Evolutionary conservation across 23 tunicate genomes (phyloP).

Genomic region (Styela clava): DNA sequence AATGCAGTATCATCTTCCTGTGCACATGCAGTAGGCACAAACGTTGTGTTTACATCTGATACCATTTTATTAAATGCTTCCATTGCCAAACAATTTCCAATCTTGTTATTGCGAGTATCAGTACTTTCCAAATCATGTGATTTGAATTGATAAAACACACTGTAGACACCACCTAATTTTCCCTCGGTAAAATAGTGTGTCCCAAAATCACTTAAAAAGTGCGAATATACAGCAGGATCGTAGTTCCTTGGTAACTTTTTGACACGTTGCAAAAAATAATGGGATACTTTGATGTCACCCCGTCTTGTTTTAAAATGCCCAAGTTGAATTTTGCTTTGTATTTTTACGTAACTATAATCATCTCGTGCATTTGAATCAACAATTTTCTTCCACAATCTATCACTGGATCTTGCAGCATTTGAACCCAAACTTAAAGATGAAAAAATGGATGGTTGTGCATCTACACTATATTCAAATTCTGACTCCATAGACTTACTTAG

Average conservation of each 20-base stretch:
- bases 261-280: slow-evolving; percentile 9
- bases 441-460: slow-evolving; percentile 11
- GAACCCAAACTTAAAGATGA: not conserved
- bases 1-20: not conserved
- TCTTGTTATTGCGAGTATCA: not conserved
- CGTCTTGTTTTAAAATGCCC: slow-evolving; percentile 24
- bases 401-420: slow-evolving; percentile 10
- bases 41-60: not conserved
- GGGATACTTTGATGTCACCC: slow-evolving; percentile 17
- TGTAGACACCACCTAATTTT: slow-evolving; percentile 9
- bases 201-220: slow-evolving; percentile 24
- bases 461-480: slow-evolving; percentile 21
- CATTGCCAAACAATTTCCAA: not conserved
- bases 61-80: not conserved
- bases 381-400: slow-evolving; percentile 19
- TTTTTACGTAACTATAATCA: slow-evolving; percentile 14
- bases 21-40: not conserved
- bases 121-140: slow-evolving; percentile 18
- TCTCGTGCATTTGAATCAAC: slow-evolving; percentile 16
- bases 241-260: slow-evolving; percentile 5
- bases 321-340: slow-evolving; percentile 15
- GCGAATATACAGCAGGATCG: slow-evolving; percentile 21
- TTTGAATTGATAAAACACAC: slow-evolving; percentile 5
- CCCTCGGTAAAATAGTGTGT: slow-evolving; percentile 31
- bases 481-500: slow-evolving; percentile 7